These are phyloP conservation scores for Palythoa grandis DNA, from an alignment of 92 coral and sea anemone species.

Conservation along the genomic window DNA sequence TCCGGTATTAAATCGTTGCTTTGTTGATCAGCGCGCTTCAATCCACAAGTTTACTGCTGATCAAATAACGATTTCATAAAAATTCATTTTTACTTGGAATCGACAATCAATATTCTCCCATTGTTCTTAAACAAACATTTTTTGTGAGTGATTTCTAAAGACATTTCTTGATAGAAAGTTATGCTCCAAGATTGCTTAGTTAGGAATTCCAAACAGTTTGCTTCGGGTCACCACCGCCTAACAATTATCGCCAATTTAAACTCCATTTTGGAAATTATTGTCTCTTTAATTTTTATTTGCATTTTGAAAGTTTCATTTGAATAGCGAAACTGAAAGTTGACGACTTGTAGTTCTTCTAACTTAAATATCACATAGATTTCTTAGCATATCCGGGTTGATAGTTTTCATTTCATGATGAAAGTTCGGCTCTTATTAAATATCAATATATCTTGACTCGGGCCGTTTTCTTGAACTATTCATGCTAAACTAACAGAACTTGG, in stretches of 20 bases:
- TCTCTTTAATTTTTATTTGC: background rate
- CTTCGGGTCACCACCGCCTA: background rate
- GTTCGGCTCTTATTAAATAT: background rate
- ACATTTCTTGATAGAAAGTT: background rate
- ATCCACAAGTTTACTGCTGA: background rate
- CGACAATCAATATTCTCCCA: background rate
- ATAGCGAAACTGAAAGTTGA: background rate
- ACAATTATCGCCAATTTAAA: background rate
- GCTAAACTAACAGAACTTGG: background rate
- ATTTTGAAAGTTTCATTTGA: background rate
- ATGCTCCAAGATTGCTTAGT: background rate
- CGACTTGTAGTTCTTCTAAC: background rate
- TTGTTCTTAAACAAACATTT: background rate
- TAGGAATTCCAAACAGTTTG: background rate
- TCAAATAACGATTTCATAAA: background rate
- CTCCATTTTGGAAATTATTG: background rate
- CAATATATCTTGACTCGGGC: background rate
- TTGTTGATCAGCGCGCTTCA: background rate
- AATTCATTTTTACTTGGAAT: background rate
- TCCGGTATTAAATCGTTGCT: background rate
- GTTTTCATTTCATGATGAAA: background rate
- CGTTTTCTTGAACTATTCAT: background rate
- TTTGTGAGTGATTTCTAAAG: background rate
- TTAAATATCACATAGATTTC: background rate
- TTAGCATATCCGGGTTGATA: background rate